Percentiles rank a stretch among this genome's conserved stretches.
Evolutionary conservation across 2,113 vertebrate species (phyloP).

Genomic region (Entomyzon cyanotis): DNA sequence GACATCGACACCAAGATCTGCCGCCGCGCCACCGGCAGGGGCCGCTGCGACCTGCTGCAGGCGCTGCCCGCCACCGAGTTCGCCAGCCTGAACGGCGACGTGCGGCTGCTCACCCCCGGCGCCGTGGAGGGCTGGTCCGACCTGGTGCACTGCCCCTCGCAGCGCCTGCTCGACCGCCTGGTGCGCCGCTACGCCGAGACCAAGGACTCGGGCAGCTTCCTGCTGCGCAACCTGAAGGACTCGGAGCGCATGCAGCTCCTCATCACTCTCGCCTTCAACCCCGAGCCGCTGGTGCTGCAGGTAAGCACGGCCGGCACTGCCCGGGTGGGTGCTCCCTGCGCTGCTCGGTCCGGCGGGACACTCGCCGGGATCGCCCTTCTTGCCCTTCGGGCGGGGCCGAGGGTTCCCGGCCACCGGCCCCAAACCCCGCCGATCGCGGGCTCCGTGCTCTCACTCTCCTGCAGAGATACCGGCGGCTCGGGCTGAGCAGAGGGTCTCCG

Average conservation of each 20-base stretch:
- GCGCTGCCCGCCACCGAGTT: conserved; percentile 97
- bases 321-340: neutral
- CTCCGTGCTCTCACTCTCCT: accelerated
- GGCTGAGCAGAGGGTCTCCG: neutral
- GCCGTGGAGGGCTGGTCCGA: conserved; percentile 99
- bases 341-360: neutral
- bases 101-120: conserved; percentile 94
- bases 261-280: conserved; percentile 97
- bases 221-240: conserved; percentile 97
- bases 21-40: conserved; percentile 92
- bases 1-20: conserved; percentile 98
- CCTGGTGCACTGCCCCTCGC: conserved; percentile 97
- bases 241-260: conserved; percentile 98
- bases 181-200: conserved; percentile 97
- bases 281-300: conserved; percentile 97
- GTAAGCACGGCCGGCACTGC: conserved; percentile 58
- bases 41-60: conserved; percentile 93
- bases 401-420: neutral
- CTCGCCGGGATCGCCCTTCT: too few species aligned
- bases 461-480: accelerated
- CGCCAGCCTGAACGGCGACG: conserved; percentile 93
- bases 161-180: conserved; percentile 94
- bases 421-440: accelerated
- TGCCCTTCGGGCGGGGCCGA: neutral
- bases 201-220: conserved; percentile 97